phyloP scores from a whole-genome alignment of 2,797 vertebrate genomes.

The Pterois miles region DNA sequence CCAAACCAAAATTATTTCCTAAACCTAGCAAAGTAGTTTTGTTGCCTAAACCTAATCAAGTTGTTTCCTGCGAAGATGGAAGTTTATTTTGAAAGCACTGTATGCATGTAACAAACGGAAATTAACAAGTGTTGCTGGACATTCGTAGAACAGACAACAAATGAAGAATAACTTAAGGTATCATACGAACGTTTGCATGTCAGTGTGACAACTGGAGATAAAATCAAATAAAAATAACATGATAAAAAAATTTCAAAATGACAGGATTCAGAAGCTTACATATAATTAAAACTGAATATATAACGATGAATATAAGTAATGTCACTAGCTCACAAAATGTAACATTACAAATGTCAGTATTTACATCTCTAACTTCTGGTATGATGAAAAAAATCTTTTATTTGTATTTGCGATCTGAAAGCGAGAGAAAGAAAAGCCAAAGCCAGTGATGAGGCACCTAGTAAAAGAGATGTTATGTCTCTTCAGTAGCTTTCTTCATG shows the following conservation, averaged over 20 bases:
- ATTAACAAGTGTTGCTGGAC: not conserved
- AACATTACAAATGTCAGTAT: not conserved
- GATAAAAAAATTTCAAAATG: too few species aligned
- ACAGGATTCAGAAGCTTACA: too few species aligned
- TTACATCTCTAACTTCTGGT: not conserved
- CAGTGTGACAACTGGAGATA: not conserved
- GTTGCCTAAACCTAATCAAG: not conserved
- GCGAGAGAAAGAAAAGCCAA: not conserved
- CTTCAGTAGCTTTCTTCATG: not conserved
- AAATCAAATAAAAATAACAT: not conserved
- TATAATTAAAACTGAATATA: not conserved
- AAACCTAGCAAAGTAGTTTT: not conserved
- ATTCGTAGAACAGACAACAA: not conserved
- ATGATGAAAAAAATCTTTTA: not conserved
- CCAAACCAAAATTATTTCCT: fast-evolving
- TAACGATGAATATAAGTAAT: not conserved
- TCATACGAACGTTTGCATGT: not conserved
- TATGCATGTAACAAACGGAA: not conserved
- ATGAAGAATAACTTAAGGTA: not conserved
- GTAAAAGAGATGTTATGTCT: not conserved
- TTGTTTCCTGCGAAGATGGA: not conserved
- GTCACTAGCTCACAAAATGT: not conserved
- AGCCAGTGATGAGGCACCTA: not conserved
- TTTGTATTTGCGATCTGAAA: not conserved
- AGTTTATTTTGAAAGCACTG: not conserved